Conservation (phyloP, 2,797 vertebrate genomes). For the Heteromormyrus szaboi region DNA sequence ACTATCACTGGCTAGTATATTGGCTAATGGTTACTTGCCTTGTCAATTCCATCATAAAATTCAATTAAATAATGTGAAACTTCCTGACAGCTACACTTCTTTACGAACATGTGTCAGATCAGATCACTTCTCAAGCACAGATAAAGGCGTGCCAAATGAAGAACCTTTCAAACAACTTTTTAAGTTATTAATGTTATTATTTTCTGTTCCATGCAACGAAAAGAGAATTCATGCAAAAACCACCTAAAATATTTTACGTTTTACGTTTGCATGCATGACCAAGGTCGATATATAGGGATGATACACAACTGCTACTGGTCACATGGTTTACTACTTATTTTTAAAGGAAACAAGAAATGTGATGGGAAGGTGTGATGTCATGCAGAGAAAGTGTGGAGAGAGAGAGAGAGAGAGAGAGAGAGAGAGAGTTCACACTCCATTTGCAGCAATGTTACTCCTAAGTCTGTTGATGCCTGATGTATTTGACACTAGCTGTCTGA, state of each 20-base stretch:
- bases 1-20: not conserved
- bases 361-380: not conserved
- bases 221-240: not conserved
- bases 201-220: not conserved
- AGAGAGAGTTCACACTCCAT: conserved; percentile 2
- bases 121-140: not conserved
- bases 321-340: not conserved
- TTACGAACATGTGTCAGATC: not conserved
- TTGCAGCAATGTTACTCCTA: not conserved
- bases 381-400: not conserved
- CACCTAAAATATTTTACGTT: not conserved
- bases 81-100: not conserved
- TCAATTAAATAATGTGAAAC: not conserved
- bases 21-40: not conserved
- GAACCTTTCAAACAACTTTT: not conserved
- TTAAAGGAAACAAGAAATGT: not conserved
- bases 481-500: not conserved
- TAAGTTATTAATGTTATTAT: not conserved
- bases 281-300: not conserved
- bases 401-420: not conserved
- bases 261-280: not conserved
- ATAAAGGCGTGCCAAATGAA: not conserved
- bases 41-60: not conserved
- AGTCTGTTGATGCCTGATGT: not conserved
- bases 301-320: not conserved